These are phyloP conservation scores for Ciconia maguari DNA, from an alignment of 2,113 vertebrate species.

Conservation along the genomic window DNA sequence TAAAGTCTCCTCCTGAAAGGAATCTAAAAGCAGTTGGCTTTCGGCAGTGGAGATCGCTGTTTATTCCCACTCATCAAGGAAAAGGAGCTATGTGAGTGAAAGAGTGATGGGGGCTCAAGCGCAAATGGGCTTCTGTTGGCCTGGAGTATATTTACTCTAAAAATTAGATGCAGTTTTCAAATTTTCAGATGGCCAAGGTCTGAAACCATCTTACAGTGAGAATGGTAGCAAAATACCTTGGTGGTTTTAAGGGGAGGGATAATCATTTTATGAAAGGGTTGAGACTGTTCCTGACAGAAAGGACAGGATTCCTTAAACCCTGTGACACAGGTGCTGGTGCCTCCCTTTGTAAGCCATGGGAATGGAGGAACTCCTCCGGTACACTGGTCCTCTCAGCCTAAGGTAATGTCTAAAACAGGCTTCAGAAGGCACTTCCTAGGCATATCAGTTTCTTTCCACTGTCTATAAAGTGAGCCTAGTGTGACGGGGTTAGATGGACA, in stretches of 20 bases:
- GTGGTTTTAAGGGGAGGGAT: background rate
- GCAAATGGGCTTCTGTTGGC: background rate
- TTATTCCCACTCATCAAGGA: background rate
- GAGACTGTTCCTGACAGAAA: background rate
- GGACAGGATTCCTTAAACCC: background rate
- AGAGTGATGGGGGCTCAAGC: background rate
- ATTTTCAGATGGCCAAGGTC: background rate
- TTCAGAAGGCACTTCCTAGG: background rate
- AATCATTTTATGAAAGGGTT: background rate
- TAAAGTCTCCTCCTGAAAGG: background rate
- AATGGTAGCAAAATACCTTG: background rate
- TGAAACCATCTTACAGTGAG: background rate
- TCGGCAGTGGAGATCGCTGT: rapidly evolving
- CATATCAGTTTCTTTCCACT: background rate
- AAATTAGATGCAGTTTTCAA: background rate
- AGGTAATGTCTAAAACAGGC: background rate
- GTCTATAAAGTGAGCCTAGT: background rate
- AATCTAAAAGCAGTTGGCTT: background rate
- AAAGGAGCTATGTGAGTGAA: background rate
- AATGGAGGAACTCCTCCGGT: background rate
- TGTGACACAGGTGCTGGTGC: background rate
- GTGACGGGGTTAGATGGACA: background rate
- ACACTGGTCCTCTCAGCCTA: background rate
- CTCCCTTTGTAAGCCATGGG: rapidly evolving
- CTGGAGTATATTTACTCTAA: background rate